phyloP scores from a whole-genome alignment of 2,888 invertebrate genomes.

The Zygogramma bicolorata region DNA sequence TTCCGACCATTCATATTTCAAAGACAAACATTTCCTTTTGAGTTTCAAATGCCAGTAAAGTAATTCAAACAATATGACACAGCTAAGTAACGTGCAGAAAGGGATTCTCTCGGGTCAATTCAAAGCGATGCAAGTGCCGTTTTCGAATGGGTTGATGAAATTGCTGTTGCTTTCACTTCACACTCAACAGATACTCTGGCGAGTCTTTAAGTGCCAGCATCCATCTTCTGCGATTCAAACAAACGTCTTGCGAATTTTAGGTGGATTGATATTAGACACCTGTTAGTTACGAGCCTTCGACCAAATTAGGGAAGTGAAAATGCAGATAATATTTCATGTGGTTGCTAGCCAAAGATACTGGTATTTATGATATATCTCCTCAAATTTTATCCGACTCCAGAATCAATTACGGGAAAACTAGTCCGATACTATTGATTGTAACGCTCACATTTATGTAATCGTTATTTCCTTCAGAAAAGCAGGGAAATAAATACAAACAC shows the following conservation, averaged over 20 bases:
- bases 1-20: neutral
- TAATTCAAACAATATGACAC: neutral
- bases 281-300: neutral
- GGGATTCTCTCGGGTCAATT: neutral
- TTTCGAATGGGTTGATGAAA: neutral
- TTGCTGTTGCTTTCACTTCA: neutral
- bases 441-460: too few relatives aligned
- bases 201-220: constrained; percentile 1
- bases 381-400: too few relatives aligned
- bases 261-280: neutral
- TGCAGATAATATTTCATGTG: neutral
- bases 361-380: too few relatives aligned
- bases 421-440: too few relatives aligned
- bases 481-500: too few relatives aligned
- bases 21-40: neutral
- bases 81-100: neutral
- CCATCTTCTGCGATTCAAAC: neutral
- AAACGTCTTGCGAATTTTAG: neutral
- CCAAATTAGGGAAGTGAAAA: neutral
- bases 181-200: neutral
- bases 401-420: too few relatives aligned
- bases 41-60: neutral
- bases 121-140: neutral
- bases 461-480: too few relatives aligned
- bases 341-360: too few relatives aligned